phyloP scores from a whole-genome alignment of 2,797 vertebrate species.

The Sarcoramphus papa region DNA sequence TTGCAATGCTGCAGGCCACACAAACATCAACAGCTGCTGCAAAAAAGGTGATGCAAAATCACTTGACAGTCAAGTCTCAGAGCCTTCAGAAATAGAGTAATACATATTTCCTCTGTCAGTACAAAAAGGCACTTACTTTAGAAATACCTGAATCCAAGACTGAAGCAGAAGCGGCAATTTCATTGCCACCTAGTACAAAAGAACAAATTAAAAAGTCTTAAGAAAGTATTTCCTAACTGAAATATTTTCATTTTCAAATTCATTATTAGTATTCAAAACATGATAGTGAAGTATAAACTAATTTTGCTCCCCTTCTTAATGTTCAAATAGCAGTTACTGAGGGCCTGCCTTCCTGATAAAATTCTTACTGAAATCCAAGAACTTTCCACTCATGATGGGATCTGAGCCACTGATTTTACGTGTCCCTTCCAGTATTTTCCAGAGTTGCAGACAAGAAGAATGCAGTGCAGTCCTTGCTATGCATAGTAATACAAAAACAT shows the following conservation, averaged over 20 bases:
- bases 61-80: background rate
- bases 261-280: background rate
- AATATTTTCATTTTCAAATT: background rate
- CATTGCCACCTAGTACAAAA: constrained; percentile 55
- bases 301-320: background rate
- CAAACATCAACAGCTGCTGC: background rate
- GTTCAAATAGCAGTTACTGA: background rate
- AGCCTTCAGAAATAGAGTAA: background rate
- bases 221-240: background rate
- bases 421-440: background rate
- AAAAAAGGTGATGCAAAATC: background rate
- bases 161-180: constrained; percentile 24
- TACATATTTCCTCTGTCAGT: background rate
- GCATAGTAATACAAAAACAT: background rate
- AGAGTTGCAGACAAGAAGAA: background rate
- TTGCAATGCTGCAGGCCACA: background rate
- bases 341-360: background rate
- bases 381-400: background rate
- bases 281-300: background rate
- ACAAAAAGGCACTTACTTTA: constrained; percentile 67
- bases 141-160: constrained; percentile 40
- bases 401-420: background rate
- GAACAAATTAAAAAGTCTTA: background rate
- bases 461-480: background rate
- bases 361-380: background rate